Percentiles rank a stretch among this genome's conserved stretches.
phyloP scores from a whole-genome alignment of 1,140 invertebrate species.

The Solen grandis region DNA sequence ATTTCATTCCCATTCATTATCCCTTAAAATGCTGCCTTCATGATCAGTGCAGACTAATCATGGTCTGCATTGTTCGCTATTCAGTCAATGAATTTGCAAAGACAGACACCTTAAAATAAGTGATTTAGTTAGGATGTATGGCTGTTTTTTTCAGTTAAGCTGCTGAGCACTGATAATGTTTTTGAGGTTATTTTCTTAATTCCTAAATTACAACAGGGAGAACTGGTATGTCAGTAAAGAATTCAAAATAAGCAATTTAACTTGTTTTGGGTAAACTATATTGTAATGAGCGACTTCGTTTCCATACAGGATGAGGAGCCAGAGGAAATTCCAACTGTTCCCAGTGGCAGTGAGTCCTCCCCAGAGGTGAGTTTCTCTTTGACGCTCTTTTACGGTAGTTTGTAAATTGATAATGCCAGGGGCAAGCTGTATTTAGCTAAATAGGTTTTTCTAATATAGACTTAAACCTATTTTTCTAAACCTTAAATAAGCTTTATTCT shows the following conservation, averaged over 20 bases:
- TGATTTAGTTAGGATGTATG: neutral
- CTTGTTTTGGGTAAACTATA: too few species aligned
- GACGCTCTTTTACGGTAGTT: neutral
- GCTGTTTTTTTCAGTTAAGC: neutral
- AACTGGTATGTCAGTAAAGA: neutral
- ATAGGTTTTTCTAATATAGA: neutral
- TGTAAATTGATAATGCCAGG: neutral
- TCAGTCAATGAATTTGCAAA: neutral
- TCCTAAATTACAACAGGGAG: neutral
- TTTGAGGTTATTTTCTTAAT: neutral
- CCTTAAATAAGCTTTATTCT: neutral
- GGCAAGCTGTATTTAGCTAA: neutral
- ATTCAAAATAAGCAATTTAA: too few species aligned
- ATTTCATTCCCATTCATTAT: neutral
- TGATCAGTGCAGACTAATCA: neutral
- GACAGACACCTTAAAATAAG: neutral
- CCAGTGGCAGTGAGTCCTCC: conserved; percentile 47
- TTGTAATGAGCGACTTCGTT: too few species aligned
- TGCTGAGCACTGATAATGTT: neutral
- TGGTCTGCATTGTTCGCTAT: neutral
- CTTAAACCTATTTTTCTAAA: neutral
- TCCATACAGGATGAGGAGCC: conserved; percentile 35
- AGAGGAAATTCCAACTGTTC: conserved; percentile 31
- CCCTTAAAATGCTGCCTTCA: neutral
- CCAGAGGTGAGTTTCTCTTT: conserved; percentile 33